Evolutionary conservation across 2,113 vertebrate genomes (phyloP), one percentile per base, ranked within the genome.

Genomic region (Rhea americana): DNA sequence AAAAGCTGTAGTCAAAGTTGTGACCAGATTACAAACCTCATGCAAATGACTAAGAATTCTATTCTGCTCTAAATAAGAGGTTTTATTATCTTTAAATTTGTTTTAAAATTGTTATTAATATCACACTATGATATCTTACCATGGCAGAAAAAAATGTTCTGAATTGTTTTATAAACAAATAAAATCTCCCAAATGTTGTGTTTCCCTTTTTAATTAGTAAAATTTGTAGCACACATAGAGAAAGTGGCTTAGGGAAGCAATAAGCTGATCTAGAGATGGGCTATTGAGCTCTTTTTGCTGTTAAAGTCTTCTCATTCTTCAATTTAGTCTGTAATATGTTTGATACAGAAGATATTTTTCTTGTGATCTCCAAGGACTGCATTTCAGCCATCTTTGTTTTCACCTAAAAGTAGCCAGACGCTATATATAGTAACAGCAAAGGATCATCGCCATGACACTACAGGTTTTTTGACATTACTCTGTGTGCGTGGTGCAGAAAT

Each of bases 1-100:
- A 5, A 0, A 2, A 17, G 15, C 0, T 1, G 1, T 30, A 50
- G 7, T 37, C 20, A 78, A 84, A 9, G 68, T 75, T 82, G 2
- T 37, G 47, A 89, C 5, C 4, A 72, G 13, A 81, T 67, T 88
- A 86, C 48, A 82, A 6, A 22, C 13, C 50, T 91, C 21, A 71
- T 50, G 20, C 6, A 51, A 59, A 68, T 51, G 1, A 55, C 43
- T 81, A 67, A 83, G 78, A 45, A 14, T 17, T 43, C 7, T 25
- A 3, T 56, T 85, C 41, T 67, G 5, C 15, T 45, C 14, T 15
- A 15, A 75, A 26, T 32, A 56, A 18, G 7, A 59, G 1, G 7
- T 14, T 14, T 89, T n/a, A 48, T 18, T 2, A 39, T 30, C 2
- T 51, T 65, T 50, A 45, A 20, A 14, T 48, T 85, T 70, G 30